phyloP scores from a whole-genome alignment of 2,797 vertebrate genomes.

The Zonotrichia albicollis region DNA sequence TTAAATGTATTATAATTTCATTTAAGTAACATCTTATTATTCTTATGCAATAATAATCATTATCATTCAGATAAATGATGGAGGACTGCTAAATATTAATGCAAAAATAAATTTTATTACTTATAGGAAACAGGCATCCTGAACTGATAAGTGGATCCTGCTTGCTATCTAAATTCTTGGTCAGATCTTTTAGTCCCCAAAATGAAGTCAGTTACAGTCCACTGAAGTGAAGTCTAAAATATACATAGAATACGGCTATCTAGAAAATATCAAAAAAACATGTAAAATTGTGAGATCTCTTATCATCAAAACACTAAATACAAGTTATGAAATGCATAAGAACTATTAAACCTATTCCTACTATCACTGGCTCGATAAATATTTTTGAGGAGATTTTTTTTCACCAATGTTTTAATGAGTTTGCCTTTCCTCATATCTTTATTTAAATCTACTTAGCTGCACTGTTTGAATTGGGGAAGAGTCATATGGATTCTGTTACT shows the following conservation, averaged over 20 bases:
- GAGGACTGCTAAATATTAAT: background rate
- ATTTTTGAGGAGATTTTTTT: background rate
- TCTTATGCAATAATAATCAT: background rate
- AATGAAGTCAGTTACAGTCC: background rate
- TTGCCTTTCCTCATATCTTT: background rate
- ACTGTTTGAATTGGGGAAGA: background rate
- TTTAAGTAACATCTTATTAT: background rate
- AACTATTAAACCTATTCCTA: background rate
- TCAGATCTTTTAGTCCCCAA: background rate
- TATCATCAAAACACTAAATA: background rate
- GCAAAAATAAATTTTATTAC: background rate
- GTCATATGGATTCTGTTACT: background rate
- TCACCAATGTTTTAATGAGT: background rate
- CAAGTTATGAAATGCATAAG: background rate
- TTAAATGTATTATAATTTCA: background rate
- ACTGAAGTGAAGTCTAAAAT: background rate
- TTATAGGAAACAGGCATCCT: background rate
- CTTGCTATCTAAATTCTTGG: background rate
- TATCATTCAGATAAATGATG: background rate
- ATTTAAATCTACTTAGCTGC: background rate
- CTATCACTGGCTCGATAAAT: background rate
- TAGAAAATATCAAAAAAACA: background rate
- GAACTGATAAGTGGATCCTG: background rate
- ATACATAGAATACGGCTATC: background rate
- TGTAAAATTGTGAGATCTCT: background rate